A percentile compares a stretch with the other conserved stretches of the same genome.
Conservation (phyloP, 1,140 invertebrate species). For the Coptotermes formosanus region DNA sequence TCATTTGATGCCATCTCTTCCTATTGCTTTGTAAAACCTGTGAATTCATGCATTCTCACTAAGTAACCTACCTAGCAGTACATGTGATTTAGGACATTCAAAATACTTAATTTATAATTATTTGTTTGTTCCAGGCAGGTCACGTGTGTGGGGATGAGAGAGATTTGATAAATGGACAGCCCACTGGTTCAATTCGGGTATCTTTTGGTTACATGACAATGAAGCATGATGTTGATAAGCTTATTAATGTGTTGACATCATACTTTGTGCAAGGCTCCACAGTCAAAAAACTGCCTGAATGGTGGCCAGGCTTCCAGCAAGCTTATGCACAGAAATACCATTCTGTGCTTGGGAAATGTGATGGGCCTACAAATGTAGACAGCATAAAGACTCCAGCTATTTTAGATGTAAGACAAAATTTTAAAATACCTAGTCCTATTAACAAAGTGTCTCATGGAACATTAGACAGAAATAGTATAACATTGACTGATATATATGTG, state of each 20-base stretch:
- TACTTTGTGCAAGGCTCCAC: slow-evolving; percentile 60
- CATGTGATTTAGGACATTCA: no score
- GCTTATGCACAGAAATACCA: not conserved
- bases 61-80: no score
- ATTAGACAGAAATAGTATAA: not conserved
- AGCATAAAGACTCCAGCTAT: not conserved
- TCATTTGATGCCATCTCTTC: no score
- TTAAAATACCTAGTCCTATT: not conserved
- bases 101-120: no score
- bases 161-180: slow-evolving; percentile 84
- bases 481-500: slow-evolving; percentile 65
- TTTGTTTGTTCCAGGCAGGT: slow-evolving; percentile 61
- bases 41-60: no score
- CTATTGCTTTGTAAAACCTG: no score
- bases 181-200: slow-evolving; percentile 87
- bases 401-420: not conserved
- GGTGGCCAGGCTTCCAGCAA: slow-evolving; percentile 39
- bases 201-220: slow-evolving; percentile 94
- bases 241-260: slow-evolving; percentile 70
- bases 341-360: not conserved
- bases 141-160: slow-evolving; percentile 89
- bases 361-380: no score
- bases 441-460: no score
- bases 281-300: slow-evolving; percentile 41
- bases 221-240: slow-evolving; percentile 64